A percentile compares a stretch with the other conserved stretches of the same genome.
Conservation (phyloP, 2,888 invertebrate genomes). For the Acheta domesticus region DNA sequence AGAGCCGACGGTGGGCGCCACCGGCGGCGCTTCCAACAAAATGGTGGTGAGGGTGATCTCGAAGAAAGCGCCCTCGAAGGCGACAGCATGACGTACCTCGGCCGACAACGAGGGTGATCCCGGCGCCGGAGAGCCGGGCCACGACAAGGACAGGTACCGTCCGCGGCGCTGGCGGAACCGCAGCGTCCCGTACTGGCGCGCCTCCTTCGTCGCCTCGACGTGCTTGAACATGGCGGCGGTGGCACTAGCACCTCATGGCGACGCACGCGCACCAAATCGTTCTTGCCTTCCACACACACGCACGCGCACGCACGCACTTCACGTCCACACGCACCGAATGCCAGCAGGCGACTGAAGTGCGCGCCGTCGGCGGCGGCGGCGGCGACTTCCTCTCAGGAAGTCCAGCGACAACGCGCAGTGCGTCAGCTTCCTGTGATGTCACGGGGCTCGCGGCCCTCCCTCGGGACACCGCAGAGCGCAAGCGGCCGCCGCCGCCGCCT, state of each 20-base stretch:
- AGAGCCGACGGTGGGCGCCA: no score
- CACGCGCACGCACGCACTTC: background rate
- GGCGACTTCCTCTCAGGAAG: background rate
- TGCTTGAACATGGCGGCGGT: conserved; percentile 18
- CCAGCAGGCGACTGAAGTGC: background rate
- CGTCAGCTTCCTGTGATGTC: conserved; percentile 18
- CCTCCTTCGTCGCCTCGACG: background rate
- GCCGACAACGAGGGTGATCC: background rate
- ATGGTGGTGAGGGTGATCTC: no score
- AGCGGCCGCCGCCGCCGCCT: no score
- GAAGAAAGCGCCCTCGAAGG: no score
- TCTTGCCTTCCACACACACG: background rate
- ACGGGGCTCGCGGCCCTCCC: background rate
- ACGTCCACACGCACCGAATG: background rate
- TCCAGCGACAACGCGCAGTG: background rate
- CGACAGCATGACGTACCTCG: no score
- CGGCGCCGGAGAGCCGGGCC: conserved; percentile 19
- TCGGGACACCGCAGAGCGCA: no score
- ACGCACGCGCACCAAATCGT: background rate
- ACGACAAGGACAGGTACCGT: conserved; percentile 7
- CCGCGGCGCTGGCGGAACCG: background rate
- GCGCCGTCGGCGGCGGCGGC: background rate
- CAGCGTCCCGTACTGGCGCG: background rate
- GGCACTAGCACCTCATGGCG: background rate
- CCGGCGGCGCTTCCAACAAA: no score